Evolutionary conservation across 1,140 invertebrate genomes (phyloP).

Genomic region (Meloidogyne floridensis): DNA sequence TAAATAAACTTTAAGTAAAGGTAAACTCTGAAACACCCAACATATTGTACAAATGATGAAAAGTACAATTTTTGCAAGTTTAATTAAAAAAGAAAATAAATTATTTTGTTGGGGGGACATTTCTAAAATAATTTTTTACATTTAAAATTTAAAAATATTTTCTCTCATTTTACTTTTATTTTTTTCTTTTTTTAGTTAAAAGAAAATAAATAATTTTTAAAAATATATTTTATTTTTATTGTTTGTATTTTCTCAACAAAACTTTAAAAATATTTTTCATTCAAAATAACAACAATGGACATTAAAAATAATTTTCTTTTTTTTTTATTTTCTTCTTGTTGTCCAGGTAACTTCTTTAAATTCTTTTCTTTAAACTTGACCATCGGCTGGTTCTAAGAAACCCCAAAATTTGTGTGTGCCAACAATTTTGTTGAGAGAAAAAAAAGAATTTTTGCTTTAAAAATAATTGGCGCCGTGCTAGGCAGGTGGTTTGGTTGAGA

Average conservation of each 20-base stretch:
- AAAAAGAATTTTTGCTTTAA: background rate
- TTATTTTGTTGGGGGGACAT: background rate
- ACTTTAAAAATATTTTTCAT: background rate
- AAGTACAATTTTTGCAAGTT: slow-evolving; percentile 12
- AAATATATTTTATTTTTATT: background rate
- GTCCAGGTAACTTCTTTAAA: slow-evolving; percentile 20
- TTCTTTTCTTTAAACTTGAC: background rate
- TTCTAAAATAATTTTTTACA: background rate
- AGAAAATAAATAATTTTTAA: too few relatives aligned
- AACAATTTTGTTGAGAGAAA: background rate
- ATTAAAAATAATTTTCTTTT: background rate
- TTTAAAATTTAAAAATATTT: background rate
- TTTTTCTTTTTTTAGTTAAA: too few relatives aligned
- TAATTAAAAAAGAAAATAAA: slow-evolving; percentile 1
- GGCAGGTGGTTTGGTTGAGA: too few relatives aligned
- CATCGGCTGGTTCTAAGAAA: background rate
- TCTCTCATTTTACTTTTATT: too few relatives aligned
- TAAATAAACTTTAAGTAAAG: slow-evolving; percentile 20
- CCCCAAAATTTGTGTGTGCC: slow-evolving; percentile 25
- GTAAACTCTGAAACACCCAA: slow-evolving; percentile 26
- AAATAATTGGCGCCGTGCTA: background rate
- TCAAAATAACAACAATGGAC: background rate
- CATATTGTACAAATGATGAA: slow-evolving; percentile 16
- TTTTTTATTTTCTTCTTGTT: slow-evolving; percentile 16
- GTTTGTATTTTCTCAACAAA: background rate